A percentile compares a stretch with the other conserved stretches of the same genome.
Evolutionary conservation across 2,797 vertebrate genomes (phyloP).

Genomic region (Echiichthys vipera): DNA sequence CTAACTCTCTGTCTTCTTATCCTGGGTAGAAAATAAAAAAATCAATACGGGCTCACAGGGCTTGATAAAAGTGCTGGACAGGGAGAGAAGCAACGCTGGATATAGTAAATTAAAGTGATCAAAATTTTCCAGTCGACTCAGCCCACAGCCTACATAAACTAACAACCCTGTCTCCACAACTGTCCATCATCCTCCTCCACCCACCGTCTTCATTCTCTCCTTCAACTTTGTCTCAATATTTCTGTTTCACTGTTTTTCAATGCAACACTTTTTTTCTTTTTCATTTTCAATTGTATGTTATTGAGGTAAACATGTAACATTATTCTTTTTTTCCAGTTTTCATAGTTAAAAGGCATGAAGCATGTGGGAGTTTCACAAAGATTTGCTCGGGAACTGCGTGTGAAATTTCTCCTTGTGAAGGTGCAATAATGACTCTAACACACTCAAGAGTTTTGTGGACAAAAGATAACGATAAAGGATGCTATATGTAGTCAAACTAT

Average conservation of each 20-base stretch:
- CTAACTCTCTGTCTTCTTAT: slow-evolving; percentile 99
- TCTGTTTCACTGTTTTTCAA: slow-evolving; percentile 71
- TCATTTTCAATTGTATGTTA: neutral
- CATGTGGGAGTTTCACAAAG: neutral
- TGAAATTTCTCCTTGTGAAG: neutral
- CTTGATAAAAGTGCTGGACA: slow-evolving; percentile 96
- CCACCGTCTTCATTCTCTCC: slow-evolving; percentile 81
- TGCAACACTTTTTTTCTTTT: neutral
- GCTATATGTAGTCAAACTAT: neutral
- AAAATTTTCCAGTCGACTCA: slow-evolving; percentile 98
- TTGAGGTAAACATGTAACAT: neutral
- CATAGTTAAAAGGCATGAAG: neutral
- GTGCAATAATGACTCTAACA: neutral
- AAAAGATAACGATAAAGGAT: neutral
- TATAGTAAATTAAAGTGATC: slow-evolving; percentile 99
- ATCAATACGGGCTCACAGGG: slow-evolving; percentile 97
- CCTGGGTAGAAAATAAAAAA: slow-evolving; percentile 99
- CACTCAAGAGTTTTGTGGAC: neutral
- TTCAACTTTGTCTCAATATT: slow-evolving; percentile 36
- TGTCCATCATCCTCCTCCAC: slow-evolving; percentile 88
- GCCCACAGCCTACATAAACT: slow-evolving; percentile 93
- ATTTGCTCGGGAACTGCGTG: too few species aligned
- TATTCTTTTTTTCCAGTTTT: neutral
- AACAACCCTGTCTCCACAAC: slow-evolving; percentile 92
- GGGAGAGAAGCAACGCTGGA: slow-evolving; percentile 90